Evolutionary conservation across 2,797 vertebrate genomes (phyloP).

Genomic region (Tachyglossus aculeatus): DNA sequence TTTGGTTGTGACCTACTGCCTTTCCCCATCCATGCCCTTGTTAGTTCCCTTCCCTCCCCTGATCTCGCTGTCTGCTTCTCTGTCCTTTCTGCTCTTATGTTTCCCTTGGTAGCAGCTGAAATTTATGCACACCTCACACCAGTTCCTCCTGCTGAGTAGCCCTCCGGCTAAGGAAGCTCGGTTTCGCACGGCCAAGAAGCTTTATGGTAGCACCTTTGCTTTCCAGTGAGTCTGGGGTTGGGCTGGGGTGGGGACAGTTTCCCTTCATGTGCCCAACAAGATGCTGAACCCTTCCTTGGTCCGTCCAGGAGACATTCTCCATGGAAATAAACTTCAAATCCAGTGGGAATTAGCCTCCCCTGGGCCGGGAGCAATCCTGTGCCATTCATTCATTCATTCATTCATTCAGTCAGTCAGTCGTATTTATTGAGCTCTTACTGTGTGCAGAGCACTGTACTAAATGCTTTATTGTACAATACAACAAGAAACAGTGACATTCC

Average conservation of each 20-base stretch:
- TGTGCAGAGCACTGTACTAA: no score
- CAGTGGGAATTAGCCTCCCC: no score
- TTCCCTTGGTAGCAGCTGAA: constrained; percentile 91
- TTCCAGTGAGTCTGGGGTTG: constrained; percentile 90
- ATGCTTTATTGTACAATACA: no score
- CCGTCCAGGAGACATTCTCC: no score
- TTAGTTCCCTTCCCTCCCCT: constrained; percentile 15
- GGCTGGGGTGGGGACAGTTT: no score
- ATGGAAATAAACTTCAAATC: no score
- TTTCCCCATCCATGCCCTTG: constrained; percentile 29
- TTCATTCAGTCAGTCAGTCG: no score
- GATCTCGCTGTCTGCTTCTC: constrained; percentile 50
- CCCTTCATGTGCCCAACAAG: no score
- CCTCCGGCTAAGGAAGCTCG: constrained; percentile 98
- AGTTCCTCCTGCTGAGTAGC: constrained; percentile 99
- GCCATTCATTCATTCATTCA: no score
- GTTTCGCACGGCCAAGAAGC: constrained; percentile 98
- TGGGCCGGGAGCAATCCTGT: not conserved
- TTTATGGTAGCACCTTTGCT: constrained; percentile 98
- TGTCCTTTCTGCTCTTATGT: constrained; percentile 42
- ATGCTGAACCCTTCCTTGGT: no score
- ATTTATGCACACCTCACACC: constrained; percentile 99
- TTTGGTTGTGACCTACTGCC: not conserved
- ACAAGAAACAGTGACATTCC: no score
- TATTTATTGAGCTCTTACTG: no score